Evolutionary conservation across 1,140 invertebrate species (phyloP), one percentile per base, ranked within the genome.

Genomic region (Schlechtendalia chinensis): DNA sequence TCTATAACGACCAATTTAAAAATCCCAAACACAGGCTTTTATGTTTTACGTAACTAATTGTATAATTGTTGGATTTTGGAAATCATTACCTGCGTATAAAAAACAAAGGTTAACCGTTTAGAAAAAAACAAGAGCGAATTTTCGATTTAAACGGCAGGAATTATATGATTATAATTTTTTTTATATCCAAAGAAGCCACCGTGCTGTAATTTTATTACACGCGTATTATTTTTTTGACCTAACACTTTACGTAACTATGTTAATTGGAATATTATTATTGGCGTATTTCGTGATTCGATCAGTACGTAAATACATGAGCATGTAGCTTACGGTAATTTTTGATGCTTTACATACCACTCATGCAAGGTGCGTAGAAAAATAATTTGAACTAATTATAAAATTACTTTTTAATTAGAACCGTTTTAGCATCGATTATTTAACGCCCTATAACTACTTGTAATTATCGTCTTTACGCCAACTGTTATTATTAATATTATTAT

Each of bases 311-410:
- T 50, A 12, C n/a, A 65, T 3, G 61, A 65, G 29, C 17, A 39
- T 19, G 19, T 39, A 50, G 47, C 12, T 11, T 39, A 67, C 39
- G 45, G 65, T 69, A 32, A 69, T 16, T 47, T 69, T 47, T 47
- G 65, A 6, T 19, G n/a, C n/a, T 22, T 39, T 65, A 65, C 16
- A 17, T 8, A 1, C n/a, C 22, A 29, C 16, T 17, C 45, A 27
- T 12, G 53, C 45, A 71, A 71, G 65, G 65, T 8, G 14, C 24
- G 67, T n/a, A 24, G 45, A 53, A 72, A 16, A 17, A 72, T 72
- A 72, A 53, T 54, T 72, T n/a, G 50, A 54, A 72, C 24, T 47
- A 54, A 72, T 72, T 72, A 54, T 54, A 72, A 50, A 72, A 72
- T 47, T 53, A 54, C 47, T 72, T 72, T 72, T 72, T 72, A 54